Evolutionary conservation across 1,140 invertebrate genomes (phyloP), one percentile per base, ranked within the genome.

Genomic region (Trichoplusia ni): DNA sequence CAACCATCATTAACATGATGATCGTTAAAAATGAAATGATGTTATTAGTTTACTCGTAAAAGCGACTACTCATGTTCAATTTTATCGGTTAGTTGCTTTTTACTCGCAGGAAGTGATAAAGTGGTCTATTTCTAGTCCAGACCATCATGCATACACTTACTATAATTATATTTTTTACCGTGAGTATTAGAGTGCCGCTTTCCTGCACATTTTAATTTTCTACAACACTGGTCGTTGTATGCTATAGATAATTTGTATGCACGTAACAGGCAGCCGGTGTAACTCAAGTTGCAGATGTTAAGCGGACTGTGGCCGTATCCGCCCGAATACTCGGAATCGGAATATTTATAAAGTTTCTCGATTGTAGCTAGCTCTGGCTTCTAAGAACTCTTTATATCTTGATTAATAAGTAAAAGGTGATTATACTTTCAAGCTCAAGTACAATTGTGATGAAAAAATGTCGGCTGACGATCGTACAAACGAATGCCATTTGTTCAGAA

Each of bases 201-300:
- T 31, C 27, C 18, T 79, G 73, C 72, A 73, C 59, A 69, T 76
- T 79, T 75, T 81, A 85, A 84, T 83, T 82, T 82, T 80, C 73
- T 78, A 77, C 70, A 67, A 79, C 62, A 64, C 46, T 80, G 69
- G 67, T 77, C 69, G 69, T 79, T 77, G 75, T 76, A 61, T 75
- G 68, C 76, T 79, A 77, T 38, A 69, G 51, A 69, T 74, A 80
- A 83, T 89, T 86, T 81, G 83, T 81, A 84, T 86, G 74, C 80
- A 84, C 73, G 78, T 82, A 86, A 77, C 69, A 60, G 66, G 77
- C 78, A 81, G 81, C 70, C 78, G 69, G 86, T 87, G 83, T 87
- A 88, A 90, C 72, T 82, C 84, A 79, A 86, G 87, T 85, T 87
- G 87, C 87, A 87, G 84, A 87, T 89, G 86, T 82, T 81, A 81